Evolutionary conservation across 2,797 vertebrate species (phyloP).

Genomic region (Anabacerthia variegaticeps): DNA sequence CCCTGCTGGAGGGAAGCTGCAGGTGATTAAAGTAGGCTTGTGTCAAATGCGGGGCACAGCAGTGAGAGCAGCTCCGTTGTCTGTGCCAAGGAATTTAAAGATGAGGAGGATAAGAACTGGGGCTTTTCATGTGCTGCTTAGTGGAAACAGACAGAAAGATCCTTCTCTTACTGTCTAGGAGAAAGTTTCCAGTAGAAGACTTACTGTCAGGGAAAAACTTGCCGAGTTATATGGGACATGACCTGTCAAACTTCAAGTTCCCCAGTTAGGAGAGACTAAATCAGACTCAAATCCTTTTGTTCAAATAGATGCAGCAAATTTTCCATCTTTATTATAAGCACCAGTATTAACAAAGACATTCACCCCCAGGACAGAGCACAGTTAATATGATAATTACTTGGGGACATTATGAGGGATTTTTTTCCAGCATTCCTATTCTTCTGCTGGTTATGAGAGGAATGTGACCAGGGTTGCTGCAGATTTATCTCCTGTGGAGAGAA

Average conservation of each 20-base stretch:
- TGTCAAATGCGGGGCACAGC: neutral
- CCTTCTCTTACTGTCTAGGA: neutral
- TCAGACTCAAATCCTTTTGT: neutral
- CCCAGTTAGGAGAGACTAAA: neutral
- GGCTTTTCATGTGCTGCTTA: neutral
- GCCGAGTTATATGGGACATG: accelerated
- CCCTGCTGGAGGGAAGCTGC: neutral
- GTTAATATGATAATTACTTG: neutral
- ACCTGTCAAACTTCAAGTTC: neutral
- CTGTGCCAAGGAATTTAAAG: neutral
- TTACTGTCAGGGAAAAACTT: neutral
- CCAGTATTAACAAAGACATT: neutral
- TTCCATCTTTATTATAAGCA: neutral
- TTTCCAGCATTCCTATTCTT: accelerated
- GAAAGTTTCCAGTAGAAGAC: neutral
- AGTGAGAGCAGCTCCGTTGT: neutral
- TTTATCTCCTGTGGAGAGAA: neutral
- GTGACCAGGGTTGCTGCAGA: neutral
- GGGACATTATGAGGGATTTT: neutral
- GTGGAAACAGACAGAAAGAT: neutral
- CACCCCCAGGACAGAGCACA: neutral
- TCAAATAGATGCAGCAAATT: neutral
- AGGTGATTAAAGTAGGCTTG: neutral
- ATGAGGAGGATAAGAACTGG: neutral
- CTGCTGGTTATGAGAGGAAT: neutral